Percentiles rank a stretch among this genome's conserved stretches.
phyloP scores from a whole-genome alignment of 2,888 invertebrate species.

The Volucella inflata region DNA sequence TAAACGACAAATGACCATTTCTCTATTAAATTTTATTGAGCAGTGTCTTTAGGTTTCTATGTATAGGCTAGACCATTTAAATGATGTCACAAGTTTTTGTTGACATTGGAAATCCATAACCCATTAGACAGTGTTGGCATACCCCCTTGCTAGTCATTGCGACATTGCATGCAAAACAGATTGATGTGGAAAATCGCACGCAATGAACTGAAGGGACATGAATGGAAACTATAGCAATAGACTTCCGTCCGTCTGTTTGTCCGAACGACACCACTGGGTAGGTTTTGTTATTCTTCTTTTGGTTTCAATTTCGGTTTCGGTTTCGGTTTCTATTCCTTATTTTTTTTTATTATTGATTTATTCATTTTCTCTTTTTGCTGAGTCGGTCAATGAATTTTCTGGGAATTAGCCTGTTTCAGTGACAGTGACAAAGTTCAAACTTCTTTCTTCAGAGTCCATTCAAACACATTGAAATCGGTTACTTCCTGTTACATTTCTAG shows the following conservation, averaged over 20 bases:
- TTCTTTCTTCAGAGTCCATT: background rate
- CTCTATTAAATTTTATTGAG: background rate
- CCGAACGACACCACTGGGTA: background rate
- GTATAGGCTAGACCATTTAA: background rate
- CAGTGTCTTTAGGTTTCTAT: background rate
- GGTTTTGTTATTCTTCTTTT: constrained; percentile 1
- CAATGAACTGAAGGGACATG: constrained; percentile 40
- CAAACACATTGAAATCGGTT: background rate
- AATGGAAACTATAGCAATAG: constrained; percentile 41
- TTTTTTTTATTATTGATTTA: constrained; percentile 55
- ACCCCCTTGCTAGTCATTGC: constrained; percentile 23
- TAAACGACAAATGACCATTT: background rate
- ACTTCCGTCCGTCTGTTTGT: background rate
- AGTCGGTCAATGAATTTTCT: constrained; percentile 30
- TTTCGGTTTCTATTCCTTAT: constrained; percentile 11
- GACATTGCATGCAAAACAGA: constrained; percentile 63
- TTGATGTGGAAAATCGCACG: constrained; percentile 54
- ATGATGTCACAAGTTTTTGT: constrained; percentile 36
- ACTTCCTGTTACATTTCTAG: background rate
- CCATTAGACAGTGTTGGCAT: constrained; percentile 57
- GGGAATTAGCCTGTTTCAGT: background rate
- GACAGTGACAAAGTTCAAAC: background rate
- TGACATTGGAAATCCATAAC: constrained; percentile 60
- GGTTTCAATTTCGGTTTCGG: constrained; percentile 12
- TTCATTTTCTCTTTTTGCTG: constrained; percentile 3